Evolutionary conservation across 2,797 vertebrate genomes (phyloP), one percentile per base, ranked within the genome.

Genomic region (Myotis pilosus): DNA sequence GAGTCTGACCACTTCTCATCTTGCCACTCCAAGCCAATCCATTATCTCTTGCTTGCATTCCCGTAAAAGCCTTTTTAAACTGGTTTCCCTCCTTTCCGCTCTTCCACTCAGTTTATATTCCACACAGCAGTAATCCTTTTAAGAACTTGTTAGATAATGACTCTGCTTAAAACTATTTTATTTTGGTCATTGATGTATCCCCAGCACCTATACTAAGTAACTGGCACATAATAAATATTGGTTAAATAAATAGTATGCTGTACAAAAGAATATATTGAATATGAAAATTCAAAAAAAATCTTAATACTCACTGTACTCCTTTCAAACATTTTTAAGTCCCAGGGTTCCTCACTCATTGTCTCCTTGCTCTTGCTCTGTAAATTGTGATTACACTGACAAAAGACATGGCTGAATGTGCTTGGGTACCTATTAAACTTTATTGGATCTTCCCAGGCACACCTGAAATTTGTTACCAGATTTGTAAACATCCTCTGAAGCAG

Each of bases 301-400:
- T 64, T 76, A 71, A 74, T 72, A 85, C 7, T 76, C 64, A 62
- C 38, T 87, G 30, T 89, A 49, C 4, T 75, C 23, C 20, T 74
- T 51, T 57, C 49, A 72, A 91, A 69, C 55, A 72, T 60, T 47
- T 79, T 78, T 90, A 23, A 81, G 62, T 82, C 30, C 62, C 55
- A 76, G 20, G 23, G 13, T 68, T 57, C 68, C 71, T 92, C 72
- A 78, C 55, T 82, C 41, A 85, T 51, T 44, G 13, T 91, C 51
- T 62, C 64, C 28, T 71, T 94, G 83, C 7, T 88, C 53, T 66
- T 95, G 30, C 41, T 91, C 57, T 89, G 47, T 87, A 83, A 86
- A 38, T 15, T 86, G 5, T 49, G 41, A 78, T 68, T 57, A 53
- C 66, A 23, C 74, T 44, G 38, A 80, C 20, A 74, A 41, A 76